Evolutionary conservation across 2,888 invertebrate genomes (phyloP), one percentile per base, ranked within the genome.

Genomic region (Meteorus cinctellus): DNA sequence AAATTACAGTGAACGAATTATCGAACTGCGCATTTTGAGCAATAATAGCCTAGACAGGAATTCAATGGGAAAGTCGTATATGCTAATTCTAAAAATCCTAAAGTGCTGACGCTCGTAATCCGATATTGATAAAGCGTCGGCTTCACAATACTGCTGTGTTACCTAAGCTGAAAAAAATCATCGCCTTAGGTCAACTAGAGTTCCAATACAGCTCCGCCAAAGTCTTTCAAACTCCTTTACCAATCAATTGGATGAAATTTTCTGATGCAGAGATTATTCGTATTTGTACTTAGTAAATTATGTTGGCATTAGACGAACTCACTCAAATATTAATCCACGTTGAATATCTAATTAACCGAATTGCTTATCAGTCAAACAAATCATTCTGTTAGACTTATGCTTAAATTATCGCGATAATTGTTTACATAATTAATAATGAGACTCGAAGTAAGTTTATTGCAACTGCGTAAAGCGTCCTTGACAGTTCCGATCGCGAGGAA

Each of bases 51-150:
- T 5, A n/a, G 14, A 16, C 1, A 5, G 16, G 1, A 48, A 48
- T 48, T 48, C 16, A 55, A 55, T 6, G 8, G 24, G 48, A 65
- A 59, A 59, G 24, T 59, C 55, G 59, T 59, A 29, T 62, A 62
- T 45, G 62, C 71, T 62, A 62, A 71, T 71, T 71, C 10, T 45
- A 29, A 72, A 27, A 68, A 71, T 51, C 41, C 63, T 80, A 84
- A 85, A 86, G 87, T 86, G 86, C 85, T 82, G 81, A 79, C 77
- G 77, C 84, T 82, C 81, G 85, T 86, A 86, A 86, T 83, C 85
- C 84, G 83, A 82, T 84, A 86, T 85, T 84, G 86, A 85, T 83
- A 82, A 85, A 83, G 82, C 62, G 62, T 60, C 77, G 77, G 68
- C 63, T 72, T 80, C 8, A 6, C 34, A 81, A 80, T 51, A 71